Conservation (phyloP, 2,113 vertebrate genomes). For the Apteryx mantelli region DNA sequence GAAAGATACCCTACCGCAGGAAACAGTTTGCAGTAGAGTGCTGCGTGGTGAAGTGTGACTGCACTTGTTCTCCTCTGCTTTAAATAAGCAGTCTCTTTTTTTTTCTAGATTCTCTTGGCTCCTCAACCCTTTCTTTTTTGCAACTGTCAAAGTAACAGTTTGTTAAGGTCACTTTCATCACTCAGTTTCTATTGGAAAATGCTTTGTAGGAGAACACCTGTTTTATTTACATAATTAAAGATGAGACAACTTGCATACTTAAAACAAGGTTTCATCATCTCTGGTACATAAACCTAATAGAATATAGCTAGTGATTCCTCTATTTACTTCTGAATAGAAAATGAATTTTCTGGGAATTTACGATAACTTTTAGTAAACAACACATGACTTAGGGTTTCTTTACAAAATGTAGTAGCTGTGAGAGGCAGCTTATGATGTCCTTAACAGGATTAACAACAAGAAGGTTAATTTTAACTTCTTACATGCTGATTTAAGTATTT, state of each 20-base stretch:
- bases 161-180: not conserved
- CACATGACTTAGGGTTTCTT: not conserved
- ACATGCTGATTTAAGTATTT: not conserved
- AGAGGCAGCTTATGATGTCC: fast-evolving
- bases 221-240: not conserved
- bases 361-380: not conserved
- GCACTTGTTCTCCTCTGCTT: not conserved
- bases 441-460: not conserved
- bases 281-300: not conserved
- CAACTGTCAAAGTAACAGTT: not conserved
- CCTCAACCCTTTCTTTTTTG: not conserved
- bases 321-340: not conserved
- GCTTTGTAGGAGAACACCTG: not conserved
- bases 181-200: not conserved
- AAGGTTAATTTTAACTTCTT: not conserved
- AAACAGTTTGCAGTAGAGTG: not conserved
- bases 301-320: not conserved
- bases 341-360: not conserved
- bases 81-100: not conserved
- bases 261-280: not conserved
- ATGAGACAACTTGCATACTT: not conserved
- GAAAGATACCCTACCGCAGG: not conserved
- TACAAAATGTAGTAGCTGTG: not conserved
- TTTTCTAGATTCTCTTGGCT: not conserved
- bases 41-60: not conserved